Evolutionary conservation across 2,113 vertebrate genomes (phyloP), one percentile per base, ranked within the genome.

Genomic region (Psettodes erumei): DNA sequence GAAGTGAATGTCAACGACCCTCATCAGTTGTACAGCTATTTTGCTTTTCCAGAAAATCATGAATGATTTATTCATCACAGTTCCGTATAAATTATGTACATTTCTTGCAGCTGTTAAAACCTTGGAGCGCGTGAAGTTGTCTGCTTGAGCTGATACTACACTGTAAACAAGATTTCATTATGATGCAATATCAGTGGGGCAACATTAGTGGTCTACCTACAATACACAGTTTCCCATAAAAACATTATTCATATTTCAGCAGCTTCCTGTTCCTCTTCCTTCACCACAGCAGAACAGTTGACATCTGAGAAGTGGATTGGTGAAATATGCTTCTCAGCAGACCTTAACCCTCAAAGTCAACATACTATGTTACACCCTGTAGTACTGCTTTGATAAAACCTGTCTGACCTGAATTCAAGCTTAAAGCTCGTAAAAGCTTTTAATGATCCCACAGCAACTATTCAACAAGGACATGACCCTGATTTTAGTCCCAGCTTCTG

Each of bases 1-100:
- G 18, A 68, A 78, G 43, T 70, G 32, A 76, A 74, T 77, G 60
- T 83, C 65, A 67, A 70, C 84, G 78, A 82, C 66, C 69, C 61
- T 82, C 33, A 51, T 81, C 19, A 76, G 42, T 77, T 82, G 21
- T 45, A 4, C 35, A 74, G 27, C 64, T 72, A 80, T 82, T 76
- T 80, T 47, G 27, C 62, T n/a, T 75, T 66, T 45, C 35, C 47
- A 69, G 53, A 55, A 77, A 86, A 47, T 59, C 63, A 53, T 53
- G 8, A 66, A 84, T 82, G 23, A 84, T 79, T 85, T 53, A 81
- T 81, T 77, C 25, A 69, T 70, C 40, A 35, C 55, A 25, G 50
- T 35, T 78, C 32, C 23, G 11, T 69, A 54, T 89, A 42, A 75
- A 84, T 86, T 54, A 81, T 82, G 48, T 42, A 86, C 23, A 8